Conservation (phyloP, 2,113 vertebrate genomes). For the Charina bottae region DNA sequence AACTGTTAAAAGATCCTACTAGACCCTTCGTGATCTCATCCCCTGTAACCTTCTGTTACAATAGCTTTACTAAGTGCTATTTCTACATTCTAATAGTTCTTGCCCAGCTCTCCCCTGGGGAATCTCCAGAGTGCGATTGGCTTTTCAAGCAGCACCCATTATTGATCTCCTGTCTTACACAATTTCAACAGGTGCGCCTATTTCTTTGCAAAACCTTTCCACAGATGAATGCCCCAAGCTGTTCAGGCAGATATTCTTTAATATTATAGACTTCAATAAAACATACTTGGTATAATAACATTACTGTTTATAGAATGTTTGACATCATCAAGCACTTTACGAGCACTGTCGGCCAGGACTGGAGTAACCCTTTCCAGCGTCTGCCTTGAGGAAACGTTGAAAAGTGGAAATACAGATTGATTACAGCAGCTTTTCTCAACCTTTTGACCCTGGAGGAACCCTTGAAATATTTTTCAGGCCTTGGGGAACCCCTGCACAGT, state of each 20-base stretch:
- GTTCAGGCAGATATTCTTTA: conserved; percentile 1
- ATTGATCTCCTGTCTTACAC: conserved; percentile 32
- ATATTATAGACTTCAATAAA: conserved; percentile 8
- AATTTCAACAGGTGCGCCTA: conserved; percentile 14
- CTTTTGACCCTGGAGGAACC: too few relatives aligned
- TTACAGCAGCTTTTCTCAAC: too few relatives aligned
- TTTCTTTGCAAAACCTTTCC: conserved; percentile 9
- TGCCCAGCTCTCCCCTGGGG: neutral
- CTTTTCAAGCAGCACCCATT: conserved; percentile 7
- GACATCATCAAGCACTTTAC: neutral
- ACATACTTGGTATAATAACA: neutral
- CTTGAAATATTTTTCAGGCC: too few relatives aligned
- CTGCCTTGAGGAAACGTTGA: neutral
- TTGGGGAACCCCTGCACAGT: too few relatives aligned
- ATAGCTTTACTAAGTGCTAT: neutral
- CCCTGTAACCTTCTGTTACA: neutral
- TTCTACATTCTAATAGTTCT: conserved; percentile 1
- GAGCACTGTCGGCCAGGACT: neutral
- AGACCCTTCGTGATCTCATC: neutral
- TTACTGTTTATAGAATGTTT: neutral
- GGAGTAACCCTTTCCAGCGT: neutral
- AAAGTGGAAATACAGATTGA: neutral
- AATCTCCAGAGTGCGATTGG: conserved; percentile 3
- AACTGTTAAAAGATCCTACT: neutral
- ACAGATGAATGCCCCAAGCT: conserved; percentile 8